Conservation (phyloP, 1,140 invertebrate species). For the Drosophila malerkotliana region DNA sequence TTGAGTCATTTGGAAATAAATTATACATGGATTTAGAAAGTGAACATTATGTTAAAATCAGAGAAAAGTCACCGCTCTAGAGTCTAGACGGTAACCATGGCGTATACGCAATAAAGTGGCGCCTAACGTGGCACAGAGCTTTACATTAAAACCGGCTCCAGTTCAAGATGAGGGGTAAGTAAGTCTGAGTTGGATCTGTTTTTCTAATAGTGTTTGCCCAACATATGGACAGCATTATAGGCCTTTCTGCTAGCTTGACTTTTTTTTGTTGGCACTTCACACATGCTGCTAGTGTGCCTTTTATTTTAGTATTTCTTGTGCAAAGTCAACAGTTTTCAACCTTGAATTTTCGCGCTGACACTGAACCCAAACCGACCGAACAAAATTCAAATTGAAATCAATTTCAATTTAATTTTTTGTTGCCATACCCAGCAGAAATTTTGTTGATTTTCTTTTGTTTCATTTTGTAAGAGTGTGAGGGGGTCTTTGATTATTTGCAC, state of each 20-base stretch:
- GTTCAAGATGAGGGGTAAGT: background rate
- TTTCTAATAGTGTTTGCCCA: slow-evolving; percentile 48
- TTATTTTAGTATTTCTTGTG: slow-evolving; percentile 23
- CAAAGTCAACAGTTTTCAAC: slow-evolving; percentile 59
- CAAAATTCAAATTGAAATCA: slow-evolving; percentile 79
- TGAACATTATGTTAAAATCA: background rate
- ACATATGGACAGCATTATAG: slow-evolving; percentile 52
- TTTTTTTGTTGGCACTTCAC: background rate
- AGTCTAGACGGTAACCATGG: slow-evolving; percentile 10
- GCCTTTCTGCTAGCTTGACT: slow-evolving; percentile 12
- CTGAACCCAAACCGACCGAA: slow-evolving; percentile 61
- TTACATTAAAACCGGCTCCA: slow-evolving; percentile 34
- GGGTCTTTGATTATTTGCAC: slow-evolving; percentile 62
- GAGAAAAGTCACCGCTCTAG: slow-evolving; percentile 3
- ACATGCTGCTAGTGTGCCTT: no score
- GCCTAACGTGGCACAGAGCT: slow-evolving; percentile 25
- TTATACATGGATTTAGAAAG: background rate
- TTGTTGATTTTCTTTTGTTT: slow-evolving; percentile 40
- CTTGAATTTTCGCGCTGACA: slow-evolving; percentile 76
- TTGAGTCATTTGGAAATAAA: slow-evolving; percentile 46
- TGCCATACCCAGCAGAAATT: slow-evolving; percentile 27
- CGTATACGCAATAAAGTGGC: slow-evolving; percentile 66
- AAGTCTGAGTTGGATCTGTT: background rate
- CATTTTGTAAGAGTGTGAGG: slow-evolving; percentile 6
- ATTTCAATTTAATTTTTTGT: slow-evolving; percentile 70